phyloP scores from a whole-genome alignment of 2,888 invertebrate species.

The Drosophila nr. medialis region DNA sequence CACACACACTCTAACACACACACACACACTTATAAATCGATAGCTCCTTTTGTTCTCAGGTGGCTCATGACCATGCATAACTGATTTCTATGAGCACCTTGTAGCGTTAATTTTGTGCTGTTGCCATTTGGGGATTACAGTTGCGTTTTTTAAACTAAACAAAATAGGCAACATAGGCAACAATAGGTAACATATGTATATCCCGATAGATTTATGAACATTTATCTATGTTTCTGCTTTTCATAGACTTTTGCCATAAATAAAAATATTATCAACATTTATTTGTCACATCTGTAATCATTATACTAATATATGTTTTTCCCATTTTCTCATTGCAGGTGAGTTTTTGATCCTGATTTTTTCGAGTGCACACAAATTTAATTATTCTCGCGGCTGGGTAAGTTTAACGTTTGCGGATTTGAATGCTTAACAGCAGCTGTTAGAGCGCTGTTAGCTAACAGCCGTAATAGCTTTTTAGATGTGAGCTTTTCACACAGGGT shows the following conservation, averaged over 20 bases:
- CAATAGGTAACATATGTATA: too few relatives aligned
- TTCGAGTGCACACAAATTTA: conserved; percentile 10
- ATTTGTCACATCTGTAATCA: not conserved
- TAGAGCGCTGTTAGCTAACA: conserved; percentile 44
- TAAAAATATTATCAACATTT: not conserved
- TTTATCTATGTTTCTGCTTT: not conserved
- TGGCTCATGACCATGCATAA: conserved; percentile 38
- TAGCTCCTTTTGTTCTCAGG: conserved; percentile 44
- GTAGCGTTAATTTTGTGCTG: conserved; percentile 7
- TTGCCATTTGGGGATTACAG: conserved; percentile 4
- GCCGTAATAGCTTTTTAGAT: conserved; percentile 22
- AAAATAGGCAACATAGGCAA: too few relatives aligned
- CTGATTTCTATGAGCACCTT: conserved; percentile 30
- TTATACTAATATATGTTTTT: conserved; percentile 4
- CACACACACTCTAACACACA: not conserved
- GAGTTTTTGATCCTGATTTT: conserved; percentile 50
- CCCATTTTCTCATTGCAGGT: conserved; percentile 61
- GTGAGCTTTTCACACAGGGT: conserved; percentile 41
- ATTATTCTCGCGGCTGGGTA: conserved; percentile 26
- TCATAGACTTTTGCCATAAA: too few relatives aligned
- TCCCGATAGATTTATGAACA: not conserved
- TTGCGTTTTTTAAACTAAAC: conserved; percentile 1
- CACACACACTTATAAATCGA: conserved; percentile 32
- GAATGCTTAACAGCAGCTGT: conserved; percentile 47
- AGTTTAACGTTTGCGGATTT: conserved; percentile 37